Evolutionary conservation across 1,140 invertebrate species (phyloP), one percentile per base, ranked within the genome.

Genomic region (Monomorium pharaonis): DNA sequence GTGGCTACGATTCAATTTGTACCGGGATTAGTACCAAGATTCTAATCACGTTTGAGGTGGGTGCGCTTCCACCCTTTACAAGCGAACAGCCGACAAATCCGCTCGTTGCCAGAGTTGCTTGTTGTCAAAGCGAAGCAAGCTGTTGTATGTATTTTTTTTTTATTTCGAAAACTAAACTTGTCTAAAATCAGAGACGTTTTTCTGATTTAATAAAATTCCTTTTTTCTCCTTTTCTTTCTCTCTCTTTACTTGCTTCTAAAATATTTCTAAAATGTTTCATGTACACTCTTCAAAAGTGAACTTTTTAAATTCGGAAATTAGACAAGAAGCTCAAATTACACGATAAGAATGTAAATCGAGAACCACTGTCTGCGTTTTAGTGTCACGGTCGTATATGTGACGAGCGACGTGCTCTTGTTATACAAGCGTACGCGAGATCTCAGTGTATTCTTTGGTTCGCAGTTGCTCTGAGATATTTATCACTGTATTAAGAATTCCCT

Each of bases 331-430:
- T 21, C 6, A 67, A 14, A 67, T 67, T 67, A 67, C 12, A 9
- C 10, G 75, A 77, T 63, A 30, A 27, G 42, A n/a, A 9, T 18
- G 27, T n/a, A 63, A 77, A 63, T 63, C 69, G 86, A 89, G 81
- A 85, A 85, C 74, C 74, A 62, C 87, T 86, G 84, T 47, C 21
- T 27, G 83, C 72, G 75, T 89, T 92, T 92, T 92, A 92, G 91
- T 92, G 91, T 92, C 91, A 92, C 37, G 91, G 91, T 81, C 91
- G 85, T 81, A 62, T 87, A 75, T 65, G 60, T 67, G 44, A 24
- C 56, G 88, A 49, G 75, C n/a, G n/a, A 81, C 58, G 14, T 30
- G 77, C 33, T 75, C 65, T 85, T 69, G 78, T 62, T 67, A 67
- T 58, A 21, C 54, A 42, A 58, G 33, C 37, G 10, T 72, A 44